phyloP scores from a whole-genome alignment of 2,113 vertebrate genomes.

The Scytalopus superciliaris region DNA sequence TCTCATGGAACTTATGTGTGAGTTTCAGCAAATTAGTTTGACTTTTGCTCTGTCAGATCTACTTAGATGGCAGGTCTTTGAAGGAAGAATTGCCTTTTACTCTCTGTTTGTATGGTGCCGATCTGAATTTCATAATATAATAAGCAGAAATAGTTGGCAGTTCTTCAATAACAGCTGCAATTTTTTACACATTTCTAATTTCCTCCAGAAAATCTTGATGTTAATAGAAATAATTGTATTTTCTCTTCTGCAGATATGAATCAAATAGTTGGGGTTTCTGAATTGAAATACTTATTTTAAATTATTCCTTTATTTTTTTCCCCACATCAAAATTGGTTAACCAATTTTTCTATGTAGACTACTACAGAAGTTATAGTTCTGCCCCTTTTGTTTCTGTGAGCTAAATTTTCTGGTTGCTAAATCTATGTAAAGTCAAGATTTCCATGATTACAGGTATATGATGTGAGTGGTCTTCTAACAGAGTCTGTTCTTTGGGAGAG shows the following conservation, averaged over 20 bases:
- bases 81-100: background rate
- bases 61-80: background rate
- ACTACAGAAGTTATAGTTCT: background rate
- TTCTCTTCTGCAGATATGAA: background rate
- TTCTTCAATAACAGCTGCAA: background rate
- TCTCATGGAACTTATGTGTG: background rate
- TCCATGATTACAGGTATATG: background rate
- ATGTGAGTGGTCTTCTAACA: background rate
- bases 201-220: background rate
- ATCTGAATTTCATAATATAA: background rate
- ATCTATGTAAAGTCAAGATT: background rate
- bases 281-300: background rate
- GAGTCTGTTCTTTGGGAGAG: background rate
- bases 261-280: background rate
- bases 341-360: background rate
- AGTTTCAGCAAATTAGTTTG: conserved; percentile 19
- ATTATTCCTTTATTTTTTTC: background rate
- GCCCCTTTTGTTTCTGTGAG: background rate
- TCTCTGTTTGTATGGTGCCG: background rate
- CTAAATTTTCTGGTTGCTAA: background rate
- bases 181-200: background rate
- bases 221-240: background rate
- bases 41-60: background rate
- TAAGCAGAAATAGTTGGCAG: background rate
- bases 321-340: background rate